These are phyloP conservation scores for Indicator maculatus DNA, from an alignment of 2,113 vertebrate genomes.

Conservation along the genomic window DNA sequence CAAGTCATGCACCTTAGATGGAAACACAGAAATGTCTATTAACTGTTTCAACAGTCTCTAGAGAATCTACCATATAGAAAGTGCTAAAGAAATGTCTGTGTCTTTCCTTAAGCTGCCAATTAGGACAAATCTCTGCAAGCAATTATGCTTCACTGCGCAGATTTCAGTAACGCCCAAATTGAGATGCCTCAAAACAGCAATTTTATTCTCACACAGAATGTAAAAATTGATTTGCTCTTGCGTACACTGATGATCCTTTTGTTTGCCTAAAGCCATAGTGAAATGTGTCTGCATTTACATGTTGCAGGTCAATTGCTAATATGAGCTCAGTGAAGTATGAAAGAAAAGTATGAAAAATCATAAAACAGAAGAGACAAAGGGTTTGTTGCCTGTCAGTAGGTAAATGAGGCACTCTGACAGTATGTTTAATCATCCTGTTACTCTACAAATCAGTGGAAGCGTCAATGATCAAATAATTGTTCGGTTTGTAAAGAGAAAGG, in stretches of 20 bases:
- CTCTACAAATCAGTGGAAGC: conserved; percentile 34
- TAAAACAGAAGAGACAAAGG: conserved; percentile 16
- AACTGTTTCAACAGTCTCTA: conserved; percentile 34
- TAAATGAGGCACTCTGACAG: conserved; percentile 51
- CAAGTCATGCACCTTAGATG: conserved; percentile 31
- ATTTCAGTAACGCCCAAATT: neutral
- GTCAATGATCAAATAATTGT: conserved; percentile 18
- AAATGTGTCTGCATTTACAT: neutral
- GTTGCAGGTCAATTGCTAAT: conserved; percentile 30
- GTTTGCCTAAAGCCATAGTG: neutral
- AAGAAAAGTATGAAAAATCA: neutral
- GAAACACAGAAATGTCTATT: conserved; percentile 41
- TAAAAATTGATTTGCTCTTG: conserved; percentile 19
- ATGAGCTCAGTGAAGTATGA: neutral
- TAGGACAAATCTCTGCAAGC: conserved; percentile 36
- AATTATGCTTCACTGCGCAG: neutral
- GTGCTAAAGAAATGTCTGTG: neutral
- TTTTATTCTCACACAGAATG: conserved; percentile 17
- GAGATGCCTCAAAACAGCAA: conserved; percentile 14
- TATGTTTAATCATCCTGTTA: conserved; percentile 45
- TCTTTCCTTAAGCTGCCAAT: conserved; percentile 45
- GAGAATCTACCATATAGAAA: conserved; percentile 38
- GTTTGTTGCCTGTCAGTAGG: conserved; percentile 30
- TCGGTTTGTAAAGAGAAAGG: conserved; percentile 29
- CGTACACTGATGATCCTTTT: neutral